Base-by-base conservation (phyloP, 2,797 vertebrate genomes). In the Peromyscus eremicus region DNA sequence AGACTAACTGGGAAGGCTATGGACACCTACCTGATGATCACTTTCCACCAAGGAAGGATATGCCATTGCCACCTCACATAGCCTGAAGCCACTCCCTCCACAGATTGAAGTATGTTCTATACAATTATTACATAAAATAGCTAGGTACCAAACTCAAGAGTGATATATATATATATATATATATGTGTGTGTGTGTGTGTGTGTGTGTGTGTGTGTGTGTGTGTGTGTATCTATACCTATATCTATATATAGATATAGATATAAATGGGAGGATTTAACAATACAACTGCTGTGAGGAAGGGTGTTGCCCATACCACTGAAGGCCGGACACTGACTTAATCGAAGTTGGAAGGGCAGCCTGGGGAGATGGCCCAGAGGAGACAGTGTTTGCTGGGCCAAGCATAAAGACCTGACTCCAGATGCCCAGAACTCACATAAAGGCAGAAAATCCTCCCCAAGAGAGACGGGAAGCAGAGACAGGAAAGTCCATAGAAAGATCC, bases 61-160 rank as follows among this genome's bases (percentile, higher is more conserved):
- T 37, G 49, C 27, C 37, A 70, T 40, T 37, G 49, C 27, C 37
- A 70, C 40, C 84, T 81, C 34, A 80, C 9, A 70, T 16, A 27
- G 17, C 32, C 11, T 16, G 11, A 64, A 29, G 57, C 21, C 23
- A 55, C 43, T 43, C 19, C 93, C 17, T 75, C 29, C 66, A 94
- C 40, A 66, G 64, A 89, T 6, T 37, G 25, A 81, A 68, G 11
- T 17, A 60, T 37, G 68, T 6, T 94, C 10, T 80, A 25, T 34
- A 88, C 40, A 91, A 60, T 46, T 81, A 27, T 43, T 60, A 77
- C 4, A 64, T 49, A 49, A 86, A 88, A 86, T 34, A 19, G 14
- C 80, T 80, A 70, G 70, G 64, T 12, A 46, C 6, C 32, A 89
- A 94, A 96, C 34, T 87, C 70, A 92, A 95, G 4, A 19, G n/a